Base-by-base conservation (phyloP, 2,888 invertebrate genomes). In the Chelonus formosanus region DNA sequence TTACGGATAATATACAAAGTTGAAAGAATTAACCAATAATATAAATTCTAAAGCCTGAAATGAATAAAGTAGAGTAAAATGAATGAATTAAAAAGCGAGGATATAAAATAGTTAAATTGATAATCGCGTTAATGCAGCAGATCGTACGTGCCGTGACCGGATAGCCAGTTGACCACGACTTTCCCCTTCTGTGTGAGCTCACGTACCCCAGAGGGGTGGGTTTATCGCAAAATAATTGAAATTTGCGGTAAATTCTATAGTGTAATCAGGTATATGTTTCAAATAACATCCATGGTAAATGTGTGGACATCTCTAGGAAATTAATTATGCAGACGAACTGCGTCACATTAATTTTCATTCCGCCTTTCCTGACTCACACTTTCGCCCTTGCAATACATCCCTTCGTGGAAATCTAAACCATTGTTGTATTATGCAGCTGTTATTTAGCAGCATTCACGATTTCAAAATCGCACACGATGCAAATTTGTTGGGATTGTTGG, bases 161-260 rank as follows among this genome's bases (percentile, higher is more conserved):
- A 68, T 59, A 53, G 54, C 57, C 65, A 40, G 61, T 62, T 50
- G 67, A 61, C 62, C 62, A 10, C 61, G 48, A 35, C 47, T 40
- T 43, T 31, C 47, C 50, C 5, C 48, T 61, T 10, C 8, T 43
- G 31, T 20, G n/a, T 35, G 40, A 6, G 4, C 45, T 35, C 7
- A 60, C 55, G 6, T 53, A 31, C 32, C 20, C 5, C 7, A 35
- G 31, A 52, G 50, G 52, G 43, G 58, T 52, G 55, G 75, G 76
- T 78, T 78, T 78, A 78, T 80, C 76, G 78, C 68, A 73, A 80
- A 80, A 79, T 81, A 80, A 81, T 80, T 78, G 78, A 78, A 80
- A 80, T 81, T 79, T 80, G 80, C 75, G 81, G 80, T 77, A 76
- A 80, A 80, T 79, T 80, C 77, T 76, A 74, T 74, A 73, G 76